Percentiles rank a stretch among this genome's conserved stretches.
These are phyloP conservation scores for Triplophysa siluroides DNA, from an alignment of 2,113 vertebrate genomes.

Conservation along the genomic window DNA sequence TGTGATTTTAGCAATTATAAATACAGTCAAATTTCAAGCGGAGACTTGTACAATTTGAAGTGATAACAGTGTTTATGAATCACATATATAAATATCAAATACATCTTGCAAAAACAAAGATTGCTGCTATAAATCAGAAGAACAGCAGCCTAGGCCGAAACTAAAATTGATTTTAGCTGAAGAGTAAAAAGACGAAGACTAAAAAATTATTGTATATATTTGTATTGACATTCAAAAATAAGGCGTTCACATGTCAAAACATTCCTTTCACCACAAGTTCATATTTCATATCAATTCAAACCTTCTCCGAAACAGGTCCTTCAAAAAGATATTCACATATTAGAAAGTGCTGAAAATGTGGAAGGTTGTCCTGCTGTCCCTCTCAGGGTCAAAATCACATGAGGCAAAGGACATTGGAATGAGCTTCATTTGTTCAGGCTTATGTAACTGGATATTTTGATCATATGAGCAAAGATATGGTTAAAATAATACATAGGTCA, in stretches of 20 bases:
- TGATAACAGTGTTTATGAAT: not conserved
- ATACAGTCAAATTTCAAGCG: not conserved
- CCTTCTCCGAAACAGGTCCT: constrained; percentile 1
- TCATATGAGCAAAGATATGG: not conserved
- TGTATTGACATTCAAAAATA: not conserved
- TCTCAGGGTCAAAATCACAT: constrained; percentile 59
- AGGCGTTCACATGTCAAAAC: constrained; percentile 4
- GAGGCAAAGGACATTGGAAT: not conserved
- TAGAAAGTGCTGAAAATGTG: constrained; percentile 49
- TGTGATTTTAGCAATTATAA: not conserved
- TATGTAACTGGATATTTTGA: not conserved
- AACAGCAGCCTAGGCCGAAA: too few species aligned
- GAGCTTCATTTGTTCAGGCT: not conserved
- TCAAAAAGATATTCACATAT: constrained; percentile 19
- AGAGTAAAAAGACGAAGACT: too few species aligned
- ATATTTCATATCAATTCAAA: constrained; percentile 57
- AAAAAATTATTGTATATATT: too few species aligned
- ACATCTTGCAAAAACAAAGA: not conserved
- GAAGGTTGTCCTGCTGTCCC: constrained; percentile 22
- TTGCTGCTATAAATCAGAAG: too few species aligned
- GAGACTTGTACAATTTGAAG: not conserved
- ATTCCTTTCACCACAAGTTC: constrained; percentile 56
- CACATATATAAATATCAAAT: not conserved
- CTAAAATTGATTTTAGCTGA: too few species aligned
- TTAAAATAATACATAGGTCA: not conserved